phyloP scores from a whole-genome alignment of 2,113 vertebrate genomes.

The Anarrhichthys ocellatus region DNA sequence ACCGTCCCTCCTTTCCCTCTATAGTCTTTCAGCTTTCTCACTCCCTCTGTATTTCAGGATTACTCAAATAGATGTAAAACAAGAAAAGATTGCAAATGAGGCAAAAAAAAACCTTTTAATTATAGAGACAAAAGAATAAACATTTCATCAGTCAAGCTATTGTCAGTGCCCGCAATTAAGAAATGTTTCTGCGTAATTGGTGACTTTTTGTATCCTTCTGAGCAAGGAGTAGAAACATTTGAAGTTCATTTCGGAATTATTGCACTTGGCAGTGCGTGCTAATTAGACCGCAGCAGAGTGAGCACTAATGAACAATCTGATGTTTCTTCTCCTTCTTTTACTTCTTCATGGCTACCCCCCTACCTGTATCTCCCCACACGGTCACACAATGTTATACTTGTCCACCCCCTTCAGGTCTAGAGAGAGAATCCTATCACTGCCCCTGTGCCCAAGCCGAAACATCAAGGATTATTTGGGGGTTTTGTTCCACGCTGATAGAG shows the following conservation, averaged over 20 bases:
- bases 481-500: slow-evolving; percentile 14
- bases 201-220: slow-evolving; percentile 59
- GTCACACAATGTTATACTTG: slow-evolving; percentile 8
- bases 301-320: slow-evolving; percentile 59
- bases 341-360: slow-evolving; percentile 1
- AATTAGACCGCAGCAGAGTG: slow-evolving; percentile 59
- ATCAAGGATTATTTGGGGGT: slow-evolving; percentile 6
- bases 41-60: slow-evolving; percentile 13
- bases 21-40: slow-evolving; percentile 11
- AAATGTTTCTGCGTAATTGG: slow-evolving; percentile 58
- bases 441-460: slow-evolving; percentile 2
- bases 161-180: slow-evolving; percentile 58
- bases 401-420: slow-evolving; percentile 11
- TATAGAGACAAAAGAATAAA: slow-evolving; percentile 47
- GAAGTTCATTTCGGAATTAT: slow-evolving; percentile 45
- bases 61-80: slow-evolving; percentile 31
- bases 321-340: slow-evolving; percentile 16
- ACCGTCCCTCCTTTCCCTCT: slow-evolving; percentile 9
- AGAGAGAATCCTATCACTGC: slow-evolving; percentile 7
- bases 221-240: slow-evolving; percentile 45
- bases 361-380: not conserved
- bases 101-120: slow-evolving; percentile 35
- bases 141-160: slow-evolving; percentile 55
- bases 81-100: slow-evolving; percentile 47
- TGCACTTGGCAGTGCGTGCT: slow-evolving; percentile 48